Base-by-base conservation (phyloP, 2,113 vertebrate genomes). In the human (Homo sapiens) region DNA sequence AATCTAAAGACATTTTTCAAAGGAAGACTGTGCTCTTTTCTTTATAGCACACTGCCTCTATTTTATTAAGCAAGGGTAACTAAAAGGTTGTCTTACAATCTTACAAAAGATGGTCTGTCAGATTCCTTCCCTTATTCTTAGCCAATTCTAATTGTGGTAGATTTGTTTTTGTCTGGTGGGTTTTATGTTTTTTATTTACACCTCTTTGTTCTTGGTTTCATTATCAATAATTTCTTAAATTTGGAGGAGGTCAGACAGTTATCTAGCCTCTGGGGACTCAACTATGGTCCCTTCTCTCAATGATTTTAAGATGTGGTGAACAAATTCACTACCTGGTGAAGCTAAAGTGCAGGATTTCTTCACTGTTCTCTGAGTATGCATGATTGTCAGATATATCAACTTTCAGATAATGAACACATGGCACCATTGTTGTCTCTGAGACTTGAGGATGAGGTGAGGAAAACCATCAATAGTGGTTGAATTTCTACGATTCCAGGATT, bases 41-140 rank as follows among this genome's bases (percentile, higher is more conserved):
- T 81, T 87, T 64, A 59, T 64, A 27, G n/a, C 14, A 89, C 35
- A 89, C 43, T 66, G 30, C 22, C 35, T 95, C 13, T 82, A 83
- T 93, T 95, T 92, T 92, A 87, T 66, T 64, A 90, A 92, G 25
- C 23, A 87, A 72, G 14, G 14, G 4, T 78, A 66, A 79, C 83
- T 90, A 93, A 87, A 97, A 90, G 23, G 38, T 48, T 92, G 20
- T 61, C 13, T 90, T 79, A 27, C 18, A 84, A 25, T 50, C 23
- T 90, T 68, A 83, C 2, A 89, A 81, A 57, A 83, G 18, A 88
- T 40, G 17, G 10, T 85, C 50, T 96, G 11, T 93, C 50, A 64
- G 20, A 82, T 76, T 12, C 32, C 25, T 48, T 78, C 40, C 45
- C 57, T 93, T 88, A 70, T 68, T 68, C 45, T 88, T 48, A 83